Evolutionary conservation across 2,888 invertebrate species (phyloP), one percentile per base, ranked within the genome.

Genomic region (Pimpla rufipes): DNA sequence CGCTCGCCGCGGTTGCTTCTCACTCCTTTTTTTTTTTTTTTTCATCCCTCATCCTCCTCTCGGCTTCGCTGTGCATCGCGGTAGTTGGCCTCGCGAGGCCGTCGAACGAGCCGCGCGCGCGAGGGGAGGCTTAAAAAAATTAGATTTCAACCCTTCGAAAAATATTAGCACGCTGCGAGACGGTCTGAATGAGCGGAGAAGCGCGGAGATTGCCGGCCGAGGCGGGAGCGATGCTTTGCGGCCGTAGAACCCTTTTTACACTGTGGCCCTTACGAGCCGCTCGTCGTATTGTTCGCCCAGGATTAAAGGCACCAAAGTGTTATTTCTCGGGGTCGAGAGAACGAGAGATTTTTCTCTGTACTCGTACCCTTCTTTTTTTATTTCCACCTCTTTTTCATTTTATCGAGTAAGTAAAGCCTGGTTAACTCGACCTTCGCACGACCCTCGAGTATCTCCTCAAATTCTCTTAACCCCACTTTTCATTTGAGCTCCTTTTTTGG

Each of bases 111-210:
- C 57, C 52, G 79, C 74, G 55, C 78, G 64, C 68, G 75, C 67
- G 84, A 85, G 74, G 67, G 79, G 84, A 86, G 88, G 89, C 85
- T 88, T 87, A 86, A 88, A 91, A 92, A 91, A 93, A 93, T 93
- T 92, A 92, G 91, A 89, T 90, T 90, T 90, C 89, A 89, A 90
- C 91, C 91, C 91, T 91, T 91, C 90, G 89, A 85, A 91, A 91
- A 92, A 91, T 92, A 92, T 92, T 91, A 92, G 91, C 92, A 89
- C 90, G 87, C 85, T 83, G 79, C 74, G 82, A 85, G 86, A 85
- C 83, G 83, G n/a, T n/a, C 70, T 66, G 80, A 75, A 47, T 8
- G 62, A 64, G 67, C 59, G 21, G 70, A 67, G 29, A 74, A 75
- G 84, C 83, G 77, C 11, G 79, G 73, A 71, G 73, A 78, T 55